Evolutionary conservation across 1,140 invertebrate genomes (phyloP).

Genomic region (Tetramorium alpestre): DNA sequence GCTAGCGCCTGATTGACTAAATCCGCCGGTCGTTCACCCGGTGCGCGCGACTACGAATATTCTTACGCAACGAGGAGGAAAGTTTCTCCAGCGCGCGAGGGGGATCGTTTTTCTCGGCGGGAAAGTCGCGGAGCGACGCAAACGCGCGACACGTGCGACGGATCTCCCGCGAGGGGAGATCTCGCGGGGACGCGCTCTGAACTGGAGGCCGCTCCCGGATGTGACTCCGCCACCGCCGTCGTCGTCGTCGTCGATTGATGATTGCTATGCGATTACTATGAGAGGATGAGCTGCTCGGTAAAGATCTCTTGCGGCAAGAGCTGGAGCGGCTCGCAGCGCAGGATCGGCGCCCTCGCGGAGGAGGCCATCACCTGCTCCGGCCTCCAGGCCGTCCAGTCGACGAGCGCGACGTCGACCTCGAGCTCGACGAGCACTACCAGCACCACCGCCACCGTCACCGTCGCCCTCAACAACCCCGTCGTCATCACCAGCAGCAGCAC

Average conservation of each 20-base stretch:
- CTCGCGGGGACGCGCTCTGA: not conserved
- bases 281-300: conserved; percentile 84
- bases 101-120: not conserved
- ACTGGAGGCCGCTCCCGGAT: not conserved
- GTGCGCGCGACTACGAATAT: not conserved
- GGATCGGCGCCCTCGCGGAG: conserved; percentile 82
- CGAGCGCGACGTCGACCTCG: conserved; percentile 40
- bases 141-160: not conserved
- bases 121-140: not conserved
- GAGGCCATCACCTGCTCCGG: conserved; percentile 70
- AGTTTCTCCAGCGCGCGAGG: not conserved
- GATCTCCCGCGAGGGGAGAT: not conserved
- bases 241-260: not conserved
- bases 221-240: not conserved
- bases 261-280: conserved; percentile 77
- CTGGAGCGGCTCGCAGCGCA: conserved; percentile 82
- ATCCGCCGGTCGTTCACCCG: conserved; percentile 29
- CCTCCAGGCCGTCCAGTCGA: conserved; percentile 47
- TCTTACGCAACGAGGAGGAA: conserved; percentile 33
- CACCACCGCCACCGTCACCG: conserved; percentile 1
- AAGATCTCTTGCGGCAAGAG: conserved; percentile 82
- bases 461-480: conserved; percentile 1
- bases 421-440: conserved; percentile 27
- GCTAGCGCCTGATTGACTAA: not conserved
- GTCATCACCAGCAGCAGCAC: conserved; percentile 4